Conservation (phyloP, 1,140 invertebrate species). For the Sinonovacula constricta region DNA sequence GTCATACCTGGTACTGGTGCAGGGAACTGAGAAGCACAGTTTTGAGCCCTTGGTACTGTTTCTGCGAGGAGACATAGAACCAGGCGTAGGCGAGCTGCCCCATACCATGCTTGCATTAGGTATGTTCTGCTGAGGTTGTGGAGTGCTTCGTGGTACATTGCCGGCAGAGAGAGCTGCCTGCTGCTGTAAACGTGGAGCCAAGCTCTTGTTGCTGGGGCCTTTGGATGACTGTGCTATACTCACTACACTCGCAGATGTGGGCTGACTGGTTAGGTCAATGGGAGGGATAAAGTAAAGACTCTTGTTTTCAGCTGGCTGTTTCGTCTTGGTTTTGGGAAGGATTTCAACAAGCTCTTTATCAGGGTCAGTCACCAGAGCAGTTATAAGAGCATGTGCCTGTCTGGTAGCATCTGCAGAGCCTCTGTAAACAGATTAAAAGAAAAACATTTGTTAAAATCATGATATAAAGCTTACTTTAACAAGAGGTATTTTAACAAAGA, state of each 20-base stretch:
- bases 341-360: conserved; percentile 94
- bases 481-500: no score
- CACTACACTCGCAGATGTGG: conserved; percentile 15
- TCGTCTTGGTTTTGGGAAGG: conserved; percentile 83
- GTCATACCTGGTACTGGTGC: conserved; percentile 12
- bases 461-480: conserved; percentile 6
- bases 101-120: conserved; percentile 82
- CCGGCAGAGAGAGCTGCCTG: conserved; percentile 28
- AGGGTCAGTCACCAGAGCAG: conserved; percentile 93
- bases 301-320: conserved; percentile 52
- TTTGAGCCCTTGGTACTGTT: not conserved
- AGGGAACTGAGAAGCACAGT: not conserved
- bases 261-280: conserved; percentile 63
- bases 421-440: conserved; percentile 79
- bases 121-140: conserved; percentile 60
- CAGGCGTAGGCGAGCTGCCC: conserved; percentile 81
- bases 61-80: conserved; percentile 24
- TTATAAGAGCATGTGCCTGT: conserved; percentile 92
- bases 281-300: conserved; percentile 58
- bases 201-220: conserved; percentile 32
- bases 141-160: not conserved
- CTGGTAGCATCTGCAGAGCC: conserved; percentile 94
- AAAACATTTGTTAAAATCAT: not conserved
- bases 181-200: conserved; percentile 31
- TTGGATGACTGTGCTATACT: not conserved